A percentile compares a stretch with the other conserved stretches of the same genome.
These are phyloP conservation scores for Phortica variegata DNA, from an alignment of 1,140 invertebrate species.

Conservation along the genomic window DNA sequence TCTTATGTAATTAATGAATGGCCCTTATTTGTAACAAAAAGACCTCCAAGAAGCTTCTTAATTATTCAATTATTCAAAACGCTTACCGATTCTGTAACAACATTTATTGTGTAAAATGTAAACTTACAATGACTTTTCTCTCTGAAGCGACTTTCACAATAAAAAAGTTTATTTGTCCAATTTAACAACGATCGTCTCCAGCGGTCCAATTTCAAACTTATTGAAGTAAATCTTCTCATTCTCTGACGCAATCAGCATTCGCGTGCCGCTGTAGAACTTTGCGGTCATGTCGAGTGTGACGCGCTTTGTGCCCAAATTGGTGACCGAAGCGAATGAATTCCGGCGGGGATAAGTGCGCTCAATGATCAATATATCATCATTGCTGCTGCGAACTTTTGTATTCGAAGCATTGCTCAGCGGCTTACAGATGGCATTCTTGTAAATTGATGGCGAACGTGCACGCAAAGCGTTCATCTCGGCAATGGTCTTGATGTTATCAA, in stretches of 20 bases:
- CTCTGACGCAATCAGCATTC: constrained; percentile 62
- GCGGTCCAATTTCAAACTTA: constrained; percentile 62
- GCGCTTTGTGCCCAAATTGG: constrained; percentile 65
- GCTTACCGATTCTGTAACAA: too few species aligned
- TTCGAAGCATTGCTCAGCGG: constrained; percentile 64
- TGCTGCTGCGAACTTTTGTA: constrained; percentile 65
- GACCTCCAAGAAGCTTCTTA: too few species aligned
- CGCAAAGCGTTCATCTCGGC: constrained; percentile 62
- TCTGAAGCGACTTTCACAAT: too few species aligned
- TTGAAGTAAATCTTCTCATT: constrained; percentile 69
- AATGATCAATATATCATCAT: constrained; percentile 68
- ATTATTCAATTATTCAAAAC: too few species aligned
- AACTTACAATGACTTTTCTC: too few species aligned
- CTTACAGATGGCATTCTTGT: constrained; percentile 68
- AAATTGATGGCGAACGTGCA: constrained; percentile 66
- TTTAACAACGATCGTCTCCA: constrained; percentile 67
- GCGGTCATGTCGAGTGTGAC: constrained; percentile 70
- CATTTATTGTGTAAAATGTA: too few species aligned
- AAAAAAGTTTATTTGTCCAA: constrained; percentile 64
- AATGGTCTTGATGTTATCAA: constrained; percentile 60
- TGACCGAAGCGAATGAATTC: constrained; percentile 71
- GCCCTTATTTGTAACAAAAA: too few species aligned
- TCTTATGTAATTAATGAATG: too few species aligned
- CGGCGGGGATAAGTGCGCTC: constrained; percentile 76
- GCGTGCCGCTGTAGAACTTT: constrained; percentile 73